Conservation (phyloP, 2,888 invertebrate genomes). For the Drosophila rellima region DNA sequence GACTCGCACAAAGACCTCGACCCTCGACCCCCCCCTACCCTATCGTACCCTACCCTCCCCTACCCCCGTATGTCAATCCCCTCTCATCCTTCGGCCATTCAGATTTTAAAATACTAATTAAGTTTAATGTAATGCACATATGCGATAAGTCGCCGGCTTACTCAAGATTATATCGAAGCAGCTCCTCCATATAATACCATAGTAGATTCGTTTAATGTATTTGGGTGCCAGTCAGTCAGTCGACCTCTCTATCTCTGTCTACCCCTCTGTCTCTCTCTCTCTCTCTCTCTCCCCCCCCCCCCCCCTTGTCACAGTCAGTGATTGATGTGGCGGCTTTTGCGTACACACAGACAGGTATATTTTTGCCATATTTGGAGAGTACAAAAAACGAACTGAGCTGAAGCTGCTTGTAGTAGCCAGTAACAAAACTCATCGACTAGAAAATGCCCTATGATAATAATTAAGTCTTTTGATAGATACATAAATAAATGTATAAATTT, state of each 20-base stretch:
- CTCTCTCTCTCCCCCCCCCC: neutral
- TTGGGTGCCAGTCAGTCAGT: constrained; percentile 74
- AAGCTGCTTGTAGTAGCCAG: constrained; percentile 6
- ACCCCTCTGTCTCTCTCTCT: neutral
- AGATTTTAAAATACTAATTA: constrained; percentile 66
- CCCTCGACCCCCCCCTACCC: constrained; percentile 13
- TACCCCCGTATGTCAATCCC: neutral
- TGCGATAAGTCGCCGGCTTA: constrained; percentile 74
- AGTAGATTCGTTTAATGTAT: constrained; percentile 60
- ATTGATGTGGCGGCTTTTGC: constrained; percentile 69
- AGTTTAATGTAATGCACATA: constrained; percentile 80
- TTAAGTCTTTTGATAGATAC: neutral
- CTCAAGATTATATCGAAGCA: constrained; percentile 70
- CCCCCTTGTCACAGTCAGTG: constrained; percentile 44
- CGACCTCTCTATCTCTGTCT: constrained; percentile 17
- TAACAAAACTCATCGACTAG: neutral
- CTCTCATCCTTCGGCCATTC: constrained; percentile 12
- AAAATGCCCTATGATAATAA: neutral
- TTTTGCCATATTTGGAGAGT: constrained; percentile 55
- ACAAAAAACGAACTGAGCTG: constrained; percentile 46
- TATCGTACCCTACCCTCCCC: neutral
- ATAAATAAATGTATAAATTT: no score
- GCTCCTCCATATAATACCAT: constrained; percentile 33
- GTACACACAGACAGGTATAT: constrained; percentile 21
- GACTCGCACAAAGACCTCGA: constrained; percentile 46